A percentile compares a stretch with the other conserved stretches of the same genome.
These are phyloP conservation scores for Sigmodon hispidus DNA, from an alignment of 2,113 vertebrate species.

Conservation along the genomic window DNA sequence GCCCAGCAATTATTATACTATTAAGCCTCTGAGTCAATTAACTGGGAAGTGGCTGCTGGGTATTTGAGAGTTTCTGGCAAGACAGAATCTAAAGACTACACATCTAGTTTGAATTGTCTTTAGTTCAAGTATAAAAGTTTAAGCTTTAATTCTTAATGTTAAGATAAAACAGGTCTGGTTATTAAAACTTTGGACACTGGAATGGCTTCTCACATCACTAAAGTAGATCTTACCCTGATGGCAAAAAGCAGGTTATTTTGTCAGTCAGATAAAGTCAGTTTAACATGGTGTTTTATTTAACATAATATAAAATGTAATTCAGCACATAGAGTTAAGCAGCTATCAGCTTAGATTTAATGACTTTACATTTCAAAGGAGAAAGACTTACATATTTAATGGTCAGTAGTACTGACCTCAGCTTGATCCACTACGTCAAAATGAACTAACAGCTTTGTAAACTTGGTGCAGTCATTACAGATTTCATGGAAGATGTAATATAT, in stretches of 20 bases:
- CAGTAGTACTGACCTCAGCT: conserved; percentile 43
- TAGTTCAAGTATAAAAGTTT: conserved; percentile 22
- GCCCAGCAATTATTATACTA: too few species aligned
- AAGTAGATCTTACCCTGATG: conserved; percentile 60
- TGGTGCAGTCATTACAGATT: conserved; percentile 16
- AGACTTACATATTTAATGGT: conserved; percentile 64
- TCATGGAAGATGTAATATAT: conserved; percentile 59
- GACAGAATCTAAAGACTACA: too few species aligned
- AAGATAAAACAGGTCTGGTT: conserved; percentile 54
- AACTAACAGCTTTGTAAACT: conserved; percentile 61
- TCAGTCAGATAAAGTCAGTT: conserved; percentile 78
- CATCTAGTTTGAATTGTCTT: background rate
- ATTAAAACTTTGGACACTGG: conserved; percentile 65
- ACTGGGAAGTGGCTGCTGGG: too few species aligned
- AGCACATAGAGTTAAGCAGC: conserved; percentile 71
- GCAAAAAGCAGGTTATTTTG: conserved; percentile 71
- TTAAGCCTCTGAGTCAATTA: too few species aligned
- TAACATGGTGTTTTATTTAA: conserved; percentile 68
- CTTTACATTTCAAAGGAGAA: conserved; percentile 54
- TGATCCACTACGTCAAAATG: conserved; percentile 66
- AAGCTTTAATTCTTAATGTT: conserved; percentile 61
- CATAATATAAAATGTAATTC: conserved; percentile 69
- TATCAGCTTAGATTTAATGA: conserved; percentile 69
- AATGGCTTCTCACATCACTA: conserved; percentile 62
- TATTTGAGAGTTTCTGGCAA: too few species aligned